Evolutionary conservation across 2,113 vertebrate species (phyloP), one percentile per base, ranked within the genome.

Genomic region (Hiodon alosoides): DNA sequence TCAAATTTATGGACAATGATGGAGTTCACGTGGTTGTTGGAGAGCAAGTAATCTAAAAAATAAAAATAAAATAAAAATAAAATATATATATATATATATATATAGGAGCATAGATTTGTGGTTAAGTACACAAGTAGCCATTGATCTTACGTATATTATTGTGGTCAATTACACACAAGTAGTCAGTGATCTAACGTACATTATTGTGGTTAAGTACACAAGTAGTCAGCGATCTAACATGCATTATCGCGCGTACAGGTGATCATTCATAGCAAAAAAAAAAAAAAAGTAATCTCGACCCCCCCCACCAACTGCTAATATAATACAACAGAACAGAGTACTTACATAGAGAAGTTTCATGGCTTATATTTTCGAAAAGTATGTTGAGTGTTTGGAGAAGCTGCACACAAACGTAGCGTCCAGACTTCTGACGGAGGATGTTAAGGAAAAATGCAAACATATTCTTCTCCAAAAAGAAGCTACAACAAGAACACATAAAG

Each of bases 1-100:
- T 99, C 97, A 87, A 99, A 99, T 76, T 99, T 98, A 86, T 99
- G 97, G 71, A 99, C 96, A 55, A 99, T 98, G 81, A 99, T 99
- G 69, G 97, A 99, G 88, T 99, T 99, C 59, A 99, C 96, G 8
- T 98, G 96, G 85, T 98, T 99, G 87, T 99, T 99, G 6, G 97
- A 98, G 65, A 99, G 90, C 76, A 99, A 86, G 78, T 99, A 99
- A 87, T 99, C 97, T 60, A 77, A 54, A 78, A 60, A 69, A 54
- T 11, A 71, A 46, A n/a, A 4, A 16, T 7, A 66, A 67, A 73
- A 79, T 80, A n/a, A n/a, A n/a, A n/a, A n/a, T n/a, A n/a, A n/a
- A n/a, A n/a, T n/a, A n/a, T n/a, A n/a, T n/a, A n/a, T n/a, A n/a
- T n/a, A n/a, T n/a, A n/a, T n/a, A n/a, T n/a, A n/a, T 54, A 10